A percentile compares a stretch with the other conserved stretches of the same genome.
Conservation (phyloP, 2,797 vertebrate genomes). For the Thamnophis elegans region DNA sequence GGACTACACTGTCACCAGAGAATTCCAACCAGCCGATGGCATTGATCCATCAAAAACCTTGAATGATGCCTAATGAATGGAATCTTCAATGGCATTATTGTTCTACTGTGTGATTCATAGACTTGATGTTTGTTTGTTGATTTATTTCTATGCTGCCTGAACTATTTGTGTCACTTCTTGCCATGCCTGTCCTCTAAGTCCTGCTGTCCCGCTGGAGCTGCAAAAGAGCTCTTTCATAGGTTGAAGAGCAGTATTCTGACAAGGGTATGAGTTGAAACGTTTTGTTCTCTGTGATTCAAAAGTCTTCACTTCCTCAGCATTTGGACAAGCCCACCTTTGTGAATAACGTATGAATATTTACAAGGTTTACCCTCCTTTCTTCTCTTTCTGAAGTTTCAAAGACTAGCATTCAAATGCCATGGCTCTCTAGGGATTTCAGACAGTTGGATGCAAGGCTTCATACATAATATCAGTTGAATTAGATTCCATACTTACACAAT, state of each 20-base stretch:
- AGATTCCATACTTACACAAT: constrained; percentile 44
- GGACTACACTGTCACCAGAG: neutral
- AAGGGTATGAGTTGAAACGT: constrained; percentile 50
- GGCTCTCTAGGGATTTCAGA: constrained; percentile 37
- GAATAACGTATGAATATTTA: constrained; percentile 56
- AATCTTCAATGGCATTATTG: neutral
- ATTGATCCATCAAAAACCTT: neutral
- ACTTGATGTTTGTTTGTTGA: neutral
- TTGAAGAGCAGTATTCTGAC: constrained; percentile 1
- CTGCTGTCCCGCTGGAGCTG: neutral
- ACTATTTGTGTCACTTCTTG: neutral
- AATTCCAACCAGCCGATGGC: neutral
- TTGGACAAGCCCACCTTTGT: constrained; percentile 52
- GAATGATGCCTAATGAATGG: neutral
- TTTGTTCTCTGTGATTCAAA: constrained; percentile 57
- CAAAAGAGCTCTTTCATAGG: constrained; percentile 34
- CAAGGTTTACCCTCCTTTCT: neutral
- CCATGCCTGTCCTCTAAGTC: constrained; percentile 1
- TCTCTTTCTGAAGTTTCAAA: constrained; percentile 50
- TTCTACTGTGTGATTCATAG: neutral
- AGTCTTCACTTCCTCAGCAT: constrained; percentile 4
- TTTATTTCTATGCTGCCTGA: neutral
- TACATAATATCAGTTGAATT: constrained; percentile 50
- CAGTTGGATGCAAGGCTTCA: constrained; percentile 30
- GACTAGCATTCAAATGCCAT: constrained; percentile 46